Conservation (phyloP, 2,797 vertebrate genomes). For the Lutra lutra region DNA sequence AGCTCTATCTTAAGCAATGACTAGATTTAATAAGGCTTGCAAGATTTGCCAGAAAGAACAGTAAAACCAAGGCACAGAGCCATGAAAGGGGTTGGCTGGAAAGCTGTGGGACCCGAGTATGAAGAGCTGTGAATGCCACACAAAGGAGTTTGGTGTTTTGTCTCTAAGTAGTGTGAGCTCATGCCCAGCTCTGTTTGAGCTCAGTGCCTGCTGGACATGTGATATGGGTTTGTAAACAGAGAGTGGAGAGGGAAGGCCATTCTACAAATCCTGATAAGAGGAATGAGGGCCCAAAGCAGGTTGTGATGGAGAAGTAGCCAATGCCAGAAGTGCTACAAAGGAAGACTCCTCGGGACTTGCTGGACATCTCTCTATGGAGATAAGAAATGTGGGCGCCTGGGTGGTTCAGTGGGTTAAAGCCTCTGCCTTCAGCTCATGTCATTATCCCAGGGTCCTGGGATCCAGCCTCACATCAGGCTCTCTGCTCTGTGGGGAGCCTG, state of each 20-base stretch:
- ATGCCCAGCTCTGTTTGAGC: not conserved
- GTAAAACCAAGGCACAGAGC: not conserved
- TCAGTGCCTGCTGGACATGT: not conserved
- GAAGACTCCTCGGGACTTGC: not conserved
- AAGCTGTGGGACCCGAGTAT: not conserved
- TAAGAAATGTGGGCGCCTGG: not conserved
- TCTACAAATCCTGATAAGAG: not conserved
- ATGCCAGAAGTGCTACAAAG: not conserved
- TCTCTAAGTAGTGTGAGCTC: not conserved
- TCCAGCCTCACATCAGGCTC: rapidly evolving
- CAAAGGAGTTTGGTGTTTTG: not conserved
- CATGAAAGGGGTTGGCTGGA: not conserved
- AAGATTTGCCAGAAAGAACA: not conserved
- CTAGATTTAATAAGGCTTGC: not conserved
- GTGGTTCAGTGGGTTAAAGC: no score
- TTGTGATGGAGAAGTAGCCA: not conserved
- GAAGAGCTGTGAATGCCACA: not conserved
- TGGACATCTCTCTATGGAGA: not conserved
- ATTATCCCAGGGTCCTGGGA: no score
- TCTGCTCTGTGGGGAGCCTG: no score
- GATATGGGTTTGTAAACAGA: not conserved
- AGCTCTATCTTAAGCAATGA: not conserved
- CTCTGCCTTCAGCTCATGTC: no score
- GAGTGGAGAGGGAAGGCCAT: not conserved
- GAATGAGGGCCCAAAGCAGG: not conserved